Conservation (phyloP, 2,113 vertebrate genomes). For the Axis porcinus region DNA sequence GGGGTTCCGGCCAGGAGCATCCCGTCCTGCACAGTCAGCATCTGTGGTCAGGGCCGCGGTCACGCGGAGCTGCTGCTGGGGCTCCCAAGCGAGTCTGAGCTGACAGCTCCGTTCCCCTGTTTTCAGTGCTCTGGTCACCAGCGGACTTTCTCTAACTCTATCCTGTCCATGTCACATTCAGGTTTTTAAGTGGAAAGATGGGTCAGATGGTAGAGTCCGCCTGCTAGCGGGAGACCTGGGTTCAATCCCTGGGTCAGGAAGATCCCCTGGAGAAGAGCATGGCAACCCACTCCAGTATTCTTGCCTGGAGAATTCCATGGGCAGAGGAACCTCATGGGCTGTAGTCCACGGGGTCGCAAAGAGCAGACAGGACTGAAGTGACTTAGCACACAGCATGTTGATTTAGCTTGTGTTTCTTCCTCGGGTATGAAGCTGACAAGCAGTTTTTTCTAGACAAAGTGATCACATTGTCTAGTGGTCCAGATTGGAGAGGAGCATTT, state of each 20-base stretch:
- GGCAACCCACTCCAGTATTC: background rate
- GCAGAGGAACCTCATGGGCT: background rate
- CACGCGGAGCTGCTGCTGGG: background rate
- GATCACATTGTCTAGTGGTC: background rate
- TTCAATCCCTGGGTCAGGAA: background rate
- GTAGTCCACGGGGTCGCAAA: background rate
- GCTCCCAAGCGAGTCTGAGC: background rate
- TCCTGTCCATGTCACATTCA: background rate
- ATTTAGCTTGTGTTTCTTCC: background rate
- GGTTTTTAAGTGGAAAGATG: background rate
- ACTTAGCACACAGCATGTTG: background rate
- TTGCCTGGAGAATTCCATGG: background rate
- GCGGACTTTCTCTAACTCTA: too few relatives aligned
- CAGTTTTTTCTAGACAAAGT: background rate
- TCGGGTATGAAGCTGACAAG: background rate
- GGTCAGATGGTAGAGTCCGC: background rate
- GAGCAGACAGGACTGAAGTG: background rate
- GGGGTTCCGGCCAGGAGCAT: accelerated
- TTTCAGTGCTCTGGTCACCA: background rate
- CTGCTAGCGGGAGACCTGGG: background rate
- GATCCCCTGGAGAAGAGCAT: background rate
- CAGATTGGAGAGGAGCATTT: background rate
- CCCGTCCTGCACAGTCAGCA: background rate
- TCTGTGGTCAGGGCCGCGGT: background rate
- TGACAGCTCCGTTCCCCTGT: background rate